Percentiles rank a stretch among this genome's conserved stretches.
Conservation (phyloP, 2,888 invertebrate genomes). For the Dolomedes plantarius region DNA sequence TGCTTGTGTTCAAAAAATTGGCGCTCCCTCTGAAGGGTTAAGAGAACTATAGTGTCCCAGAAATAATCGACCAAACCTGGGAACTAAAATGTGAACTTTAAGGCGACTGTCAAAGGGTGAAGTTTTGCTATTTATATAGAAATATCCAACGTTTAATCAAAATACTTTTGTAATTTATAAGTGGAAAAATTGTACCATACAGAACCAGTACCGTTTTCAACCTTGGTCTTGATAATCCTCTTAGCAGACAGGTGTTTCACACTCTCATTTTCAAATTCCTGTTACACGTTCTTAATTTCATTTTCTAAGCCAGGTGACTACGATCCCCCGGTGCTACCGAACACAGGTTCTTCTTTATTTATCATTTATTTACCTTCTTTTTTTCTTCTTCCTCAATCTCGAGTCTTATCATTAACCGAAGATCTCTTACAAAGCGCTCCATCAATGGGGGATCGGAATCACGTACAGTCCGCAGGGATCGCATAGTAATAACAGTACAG, state of each 20-base stretch:
- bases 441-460: conserved; percentile 18
- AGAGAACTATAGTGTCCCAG: no score
- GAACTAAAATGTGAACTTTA: no score
- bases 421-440: conserved; percentile 17
- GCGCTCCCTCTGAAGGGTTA: no score
- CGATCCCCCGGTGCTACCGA: not conserved
- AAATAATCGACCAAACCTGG: no score
- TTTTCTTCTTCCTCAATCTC: not conserved
- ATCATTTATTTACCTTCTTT: not conserved
- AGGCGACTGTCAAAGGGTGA: no score
- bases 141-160: no score
- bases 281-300: conserved; percentile 1
- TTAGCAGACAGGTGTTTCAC: not conserved
- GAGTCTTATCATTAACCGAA: conserved; percentile 21
- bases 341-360: not conserved
- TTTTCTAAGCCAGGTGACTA: not conserved
- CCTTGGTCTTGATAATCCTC: no score
- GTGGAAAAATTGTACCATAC: no score
- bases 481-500: not conserved
- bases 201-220: no score
- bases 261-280: not conserved
- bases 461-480: conserved; percentile 26
- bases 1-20: no score
- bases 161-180: no score
- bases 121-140: no score